Base-by-base conservation (phyloP, 2,797 vertebrate species). In the Bufotes viridis region DNA sequence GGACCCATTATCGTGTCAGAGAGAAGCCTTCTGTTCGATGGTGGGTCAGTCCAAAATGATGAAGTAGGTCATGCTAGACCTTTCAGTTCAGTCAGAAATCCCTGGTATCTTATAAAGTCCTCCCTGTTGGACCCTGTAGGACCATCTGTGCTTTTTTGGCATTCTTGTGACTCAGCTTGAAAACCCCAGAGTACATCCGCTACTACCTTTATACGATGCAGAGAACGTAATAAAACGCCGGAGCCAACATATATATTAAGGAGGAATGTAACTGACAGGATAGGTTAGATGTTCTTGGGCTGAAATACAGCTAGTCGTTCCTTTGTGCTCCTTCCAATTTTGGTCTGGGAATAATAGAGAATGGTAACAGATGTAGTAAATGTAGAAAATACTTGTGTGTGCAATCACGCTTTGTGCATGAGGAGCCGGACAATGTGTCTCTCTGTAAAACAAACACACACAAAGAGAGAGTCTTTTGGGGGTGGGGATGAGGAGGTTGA, bases 391-490 rank as follows among this genome's bases (percentile, higher is more conserved):
- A 29, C 24, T 75, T 87, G 74, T 83, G 74, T 82, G 72, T 78
- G 53, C 79, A 83, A 89, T 89, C 84, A 89, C 22, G 55, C 82
- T 86, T 85, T 88, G 88, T 87, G 74, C 88, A 86, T 17, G 29
- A 76, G 69, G 78, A 86, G 79, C 53, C 22, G 84, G 88, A 87
- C 88, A 89, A 82, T 89, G 80, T 86, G 88, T 86, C 88, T 89
- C 88, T 86, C 84, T 86, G 80, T 86, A 89, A 89, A 82, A 89
- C 88, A 89, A 82, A 86, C 88, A 89, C 84, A 89, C 72, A 87
- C 84, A 89, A 72, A 83, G 80, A 78, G 78, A 89, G 82, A 67
- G 84, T 89, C 88, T 79, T 89, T 67, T 70, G 79, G 88, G 88
- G 88, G 84, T 88, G 75, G 83, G 58, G 70, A 89, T 81, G 78